phyloP scores from a whole-genome alignment of 2,888 invertebrate species.

The Diplolepis rosae region DNA sequence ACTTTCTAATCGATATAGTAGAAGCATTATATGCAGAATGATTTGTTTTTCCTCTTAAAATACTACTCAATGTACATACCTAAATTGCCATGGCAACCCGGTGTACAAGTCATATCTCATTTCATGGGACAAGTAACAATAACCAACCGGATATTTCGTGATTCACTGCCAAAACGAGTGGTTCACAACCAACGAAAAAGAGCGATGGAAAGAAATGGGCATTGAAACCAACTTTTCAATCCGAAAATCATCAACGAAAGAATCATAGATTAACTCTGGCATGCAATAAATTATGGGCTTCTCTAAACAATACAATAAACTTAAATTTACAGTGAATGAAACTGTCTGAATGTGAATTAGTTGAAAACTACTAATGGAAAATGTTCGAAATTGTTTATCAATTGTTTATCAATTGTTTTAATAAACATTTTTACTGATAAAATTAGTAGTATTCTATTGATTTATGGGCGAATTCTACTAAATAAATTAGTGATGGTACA shows the following conservation, averaged over 20 bases:
- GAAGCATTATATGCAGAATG: no score
- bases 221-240: conserved; percentile 36
- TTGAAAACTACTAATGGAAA: no score
- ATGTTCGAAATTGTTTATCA: no score
- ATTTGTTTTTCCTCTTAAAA: neutral
- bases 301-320: no score
- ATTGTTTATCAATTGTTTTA: no score
- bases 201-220: conserved; percentile 43
- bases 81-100: conserved; percentile 5
- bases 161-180: conserved; percentile 36
- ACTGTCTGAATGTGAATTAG: no score
- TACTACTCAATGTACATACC: neutral
- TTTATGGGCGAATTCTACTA: no score
- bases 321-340: no score
- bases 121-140: conserved; percentile 35
- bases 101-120: conserved; percentile 40
- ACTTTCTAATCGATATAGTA: no score
- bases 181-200: conserved; percentile 34
- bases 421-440: no score
- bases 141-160: conserved; percentile 36
- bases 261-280: neutral
- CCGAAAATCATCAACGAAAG: neutral
- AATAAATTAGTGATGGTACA: no score
- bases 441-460: no score
- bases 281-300: neutral